phyloP scores from a whole-genome alignment of 1,140 invertebrate species.

The Drosophila suzukii region DNA sequence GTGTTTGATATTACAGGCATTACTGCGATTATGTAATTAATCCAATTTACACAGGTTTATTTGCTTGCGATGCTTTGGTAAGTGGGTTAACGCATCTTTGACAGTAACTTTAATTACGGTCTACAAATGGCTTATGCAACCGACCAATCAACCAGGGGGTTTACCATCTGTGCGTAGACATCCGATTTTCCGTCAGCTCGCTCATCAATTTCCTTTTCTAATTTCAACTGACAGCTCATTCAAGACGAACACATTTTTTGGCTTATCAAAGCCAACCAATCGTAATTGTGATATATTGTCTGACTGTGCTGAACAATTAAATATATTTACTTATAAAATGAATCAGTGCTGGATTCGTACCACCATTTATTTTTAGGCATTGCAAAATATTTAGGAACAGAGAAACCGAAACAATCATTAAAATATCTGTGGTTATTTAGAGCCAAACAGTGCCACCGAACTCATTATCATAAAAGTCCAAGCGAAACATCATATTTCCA shows the following conservation, averaged over 20 bases:
- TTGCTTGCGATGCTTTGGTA: slow-evolving; percentile 17
- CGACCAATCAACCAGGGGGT: slow-evolving; percentile 1
- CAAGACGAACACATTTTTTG: slow-evolving; percentile 10
- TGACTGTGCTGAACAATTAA: slow-evolving; percentile 15
- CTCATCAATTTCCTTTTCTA: slow-evolving; percentile 16
- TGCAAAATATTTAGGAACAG: slow-evolving; percentile 2
- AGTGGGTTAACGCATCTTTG: slow-evolving; percentile 45
- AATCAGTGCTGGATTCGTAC: slow-evolving; percentile 7
- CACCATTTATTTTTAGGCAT: slow-evolving; percentile 15
- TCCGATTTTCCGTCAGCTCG: slow-evolving; percentile 1
- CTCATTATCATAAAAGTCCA: slow-evolving; percentile 32
- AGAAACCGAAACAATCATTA: background rate
- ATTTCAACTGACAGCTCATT: slow-evolving; percentile 17
- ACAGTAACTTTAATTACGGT: slow-evolving; percentile 26
- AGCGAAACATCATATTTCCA: slow-evolving; percentile 31
- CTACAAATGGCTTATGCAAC: slow-evolving; percentile 16
- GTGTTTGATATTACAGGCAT: slow-evolving; percentile 11
- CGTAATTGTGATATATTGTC: slow-evolving; percentile 24
- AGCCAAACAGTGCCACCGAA: background rate
- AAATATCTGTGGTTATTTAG: background rate
- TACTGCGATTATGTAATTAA: slow-evolving; percentile 51
- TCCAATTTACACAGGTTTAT: slow-evolving; percentile 22
- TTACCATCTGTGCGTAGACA: slow-evolving; percentile 11
- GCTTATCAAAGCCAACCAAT: slow-evolving; percentile 12
- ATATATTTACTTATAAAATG: slow-evolving; percentile 5